Evolutionary conservation across 2,797 vertebrate species (phyloP).

Genomic region (Iguana delicatissima): DNA sequence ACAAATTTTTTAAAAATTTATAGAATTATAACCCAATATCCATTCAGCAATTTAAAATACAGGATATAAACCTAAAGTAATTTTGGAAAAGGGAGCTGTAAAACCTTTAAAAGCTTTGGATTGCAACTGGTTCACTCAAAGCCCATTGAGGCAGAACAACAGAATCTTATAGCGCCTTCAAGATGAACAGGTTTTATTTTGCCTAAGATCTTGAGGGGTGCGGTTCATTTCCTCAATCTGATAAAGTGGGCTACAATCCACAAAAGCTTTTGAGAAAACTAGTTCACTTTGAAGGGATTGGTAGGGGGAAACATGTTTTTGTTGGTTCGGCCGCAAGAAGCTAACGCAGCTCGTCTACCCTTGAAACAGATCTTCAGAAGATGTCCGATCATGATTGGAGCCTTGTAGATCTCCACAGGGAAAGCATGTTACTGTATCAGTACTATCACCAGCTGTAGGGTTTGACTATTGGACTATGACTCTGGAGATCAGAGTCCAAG

Average conservation of each 20-base stretch:
- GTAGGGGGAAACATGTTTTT: too few relatives aligned
- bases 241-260: too few relatives aligned
- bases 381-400: not conserved
- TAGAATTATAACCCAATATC: slow-evolving; percentile 1
- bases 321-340: too few relatives aligned
- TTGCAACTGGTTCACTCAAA: not conserved
- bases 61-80: not conserved
- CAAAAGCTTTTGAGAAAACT: too few relatives aligned
- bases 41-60: not conserved
- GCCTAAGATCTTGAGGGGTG: too few relatives aligned
- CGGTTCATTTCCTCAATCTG: too few relatives aligned
- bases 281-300: too few relatives aligned
- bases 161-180: too few relatives aligned
- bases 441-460: too few relatives aligned
- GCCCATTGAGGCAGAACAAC: not conserved
- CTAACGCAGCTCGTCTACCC: not conserved
- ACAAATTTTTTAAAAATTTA: not conserved
- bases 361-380: not conserved
- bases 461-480: too few relatives aligned
- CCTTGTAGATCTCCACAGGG: not conserved
- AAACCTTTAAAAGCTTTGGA: not conserved
- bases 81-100: not conserved
- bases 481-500: too few relatives aligned
- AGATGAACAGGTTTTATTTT: too few relatives aligned
- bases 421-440: not conserved